A percentile compares a stretch with the other conserved stretches of the same genome.
phyloP scores from a whole-genome alignment of 2,113 vertebrate species.

The Lepus timidus region DNA sequence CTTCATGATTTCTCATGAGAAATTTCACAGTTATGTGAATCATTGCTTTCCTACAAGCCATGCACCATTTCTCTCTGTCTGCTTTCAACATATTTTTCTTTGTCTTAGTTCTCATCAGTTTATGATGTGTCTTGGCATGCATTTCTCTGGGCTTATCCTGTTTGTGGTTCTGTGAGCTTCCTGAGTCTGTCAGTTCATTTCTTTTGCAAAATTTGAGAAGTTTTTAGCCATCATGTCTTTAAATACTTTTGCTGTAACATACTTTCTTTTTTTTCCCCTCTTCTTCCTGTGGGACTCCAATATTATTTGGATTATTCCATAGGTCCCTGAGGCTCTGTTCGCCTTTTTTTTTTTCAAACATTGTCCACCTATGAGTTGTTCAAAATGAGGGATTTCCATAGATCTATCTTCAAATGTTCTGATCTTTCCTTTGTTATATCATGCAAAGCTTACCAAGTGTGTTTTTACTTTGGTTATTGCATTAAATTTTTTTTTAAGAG shows the following conservation, averaged over 20 bases:
- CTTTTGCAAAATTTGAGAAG: not conserved
- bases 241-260: not conserved
- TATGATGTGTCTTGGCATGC: not conserved
- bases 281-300: not conserved
- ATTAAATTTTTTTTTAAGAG: no score
- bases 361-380: not conserved
- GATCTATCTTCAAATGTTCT: not conserved
- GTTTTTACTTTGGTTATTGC: not conserved
- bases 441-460: not conserved
- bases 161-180: not conserved
- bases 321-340: not conserved
- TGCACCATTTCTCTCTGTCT: not conserved
- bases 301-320: not conserved
- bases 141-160: not conserved
- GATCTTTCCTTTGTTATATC: not conserved
- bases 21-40: not conserved
- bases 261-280: not conserved
- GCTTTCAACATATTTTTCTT: not conserved
- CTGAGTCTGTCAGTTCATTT: not conserved
- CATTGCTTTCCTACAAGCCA: not conserved
- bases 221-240: not conserved
- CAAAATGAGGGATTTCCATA: not conserved
- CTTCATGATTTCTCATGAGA: conserved; percentile 29
- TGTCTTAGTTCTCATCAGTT: not conserved
- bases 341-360: not conserved